Base-by-base conservation (phyloP, 2,113 vertebrate genomes). In the Willisornis vidua region DNA sequence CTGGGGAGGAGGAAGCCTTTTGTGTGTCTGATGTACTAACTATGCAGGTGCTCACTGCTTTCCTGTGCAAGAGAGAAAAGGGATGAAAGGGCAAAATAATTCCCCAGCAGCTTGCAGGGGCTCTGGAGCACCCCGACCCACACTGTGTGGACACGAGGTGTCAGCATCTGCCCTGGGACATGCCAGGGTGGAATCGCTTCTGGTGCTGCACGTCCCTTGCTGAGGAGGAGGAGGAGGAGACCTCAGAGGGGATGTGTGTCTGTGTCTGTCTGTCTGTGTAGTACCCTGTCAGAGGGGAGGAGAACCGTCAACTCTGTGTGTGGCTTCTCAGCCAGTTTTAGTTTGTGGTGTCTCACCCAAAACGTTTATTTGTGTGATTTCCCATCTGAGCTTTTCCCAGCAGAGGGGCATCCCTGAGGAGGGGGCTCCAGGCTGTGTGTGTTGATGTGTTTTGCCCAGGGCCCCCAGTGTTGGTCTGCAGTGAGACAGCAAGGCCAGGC, bases 71-170 rank as follows among this genome's bases (percentile, higher is more conserved):
- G 26, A 43, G 82, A 26, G 55, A 16, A 73, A 43, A 81, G 65
- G 77, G 46, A 67, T 66, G 88, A 67, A 76, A 89, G 77, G 89
- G 89, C 23, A 11, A 75, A 92, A n/a, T 19, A 35, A 18, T 48
- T 66, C 89, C 94, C 86, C 63, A 39, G 94, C 94, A 77, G 20
- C 48, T 68, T 20, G 90, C 19, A 3, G 95, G 95, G 88, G 19
- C 41, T 67, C 83, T 8, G 2, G 52, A 94, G 70, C 92, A 94
- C 95, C 91, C 92, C 1, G 7, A 94, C 93, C 95, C 91, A 49
- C 95, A 97, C 96, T 96, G 94, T 96, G 96, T 52, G 96, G 87
- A 97, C 94, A 97, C 86, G 89, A 95, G 96, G 93, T 95, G 96
- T 96, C 95, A 90, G 94, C 91, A 3, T 14, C 95, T 29, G 49